phyloP scores from a whole-genome alignment of 2,888 invertebrate genomes.

The Machimus rusticus region DNA sequence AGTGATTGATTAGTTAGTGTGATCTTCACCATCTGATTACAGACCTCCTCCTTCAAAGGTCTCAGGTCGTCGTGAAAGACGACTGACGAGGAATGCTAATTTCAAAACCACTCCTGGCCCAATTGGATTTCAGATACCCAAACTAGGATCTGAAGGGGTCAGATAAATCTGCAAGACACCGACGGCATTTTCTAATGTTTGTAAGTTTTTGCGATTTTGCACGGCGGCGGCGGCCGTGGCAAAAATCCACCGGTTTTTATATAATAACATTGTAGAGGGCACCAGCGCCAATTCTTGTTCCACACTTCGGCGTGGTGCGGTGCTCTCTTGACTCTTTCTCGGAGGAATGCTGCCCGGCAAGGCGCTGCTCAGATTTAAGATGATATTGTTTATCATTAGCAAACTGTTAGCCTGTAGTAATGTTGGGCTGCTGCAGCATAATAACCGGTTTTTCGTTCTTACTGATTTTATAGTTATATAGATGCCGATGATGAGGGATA shows the following conservation, averaged over 20 bases:
- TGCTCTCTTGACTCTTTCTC: background rate
- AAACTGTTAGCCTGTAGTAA: conserved; percentile 39
- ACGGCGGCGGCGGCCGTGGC: background rate
- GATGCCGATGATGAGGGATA: background rate
- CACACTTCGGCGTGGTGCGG: conserved; percentile 4
- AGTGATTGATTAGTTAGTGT: background rate
- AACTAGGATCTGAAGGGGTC: background rate
- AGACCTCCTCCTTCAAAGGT: background rate
- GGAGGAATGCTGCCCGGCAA: conserved; percentile 39
- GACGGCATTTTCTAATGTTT: background rate
- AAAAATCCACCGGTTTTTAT: conserved; percentile 18
- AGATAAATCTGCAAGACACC: background rate
- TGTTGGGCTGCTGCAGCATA: conserved; percentile 9
- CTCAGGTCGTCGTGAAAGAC: conserved; percentile 23
- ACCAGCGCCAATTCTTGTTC: conserved; percentile 17
- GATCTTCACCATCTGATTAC: background rate
- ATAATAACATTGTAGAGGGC: conserved; percentile 15
- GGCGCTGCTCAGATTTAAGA: conserved; percentile 25
- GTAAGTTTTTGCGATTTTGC: background rate
- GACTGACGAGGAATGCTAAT: conserved; percentile 1
- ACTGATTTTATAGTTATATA: conserved; percentile 22
- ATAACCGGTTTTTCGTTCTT: conserved; percentile 28
- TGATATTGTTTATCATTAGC: conserved; percentile 41
- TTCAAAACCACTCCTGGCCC: background rate
- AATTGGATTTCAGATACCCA: background rate